Percentiles rank a stretch among this genome's conserved stretches.
These are phyloP conservation scores for Byasa hedistus DNA, from an alignment of 2,888 invertebrate species.

Conservation along the genomic window DNA sequence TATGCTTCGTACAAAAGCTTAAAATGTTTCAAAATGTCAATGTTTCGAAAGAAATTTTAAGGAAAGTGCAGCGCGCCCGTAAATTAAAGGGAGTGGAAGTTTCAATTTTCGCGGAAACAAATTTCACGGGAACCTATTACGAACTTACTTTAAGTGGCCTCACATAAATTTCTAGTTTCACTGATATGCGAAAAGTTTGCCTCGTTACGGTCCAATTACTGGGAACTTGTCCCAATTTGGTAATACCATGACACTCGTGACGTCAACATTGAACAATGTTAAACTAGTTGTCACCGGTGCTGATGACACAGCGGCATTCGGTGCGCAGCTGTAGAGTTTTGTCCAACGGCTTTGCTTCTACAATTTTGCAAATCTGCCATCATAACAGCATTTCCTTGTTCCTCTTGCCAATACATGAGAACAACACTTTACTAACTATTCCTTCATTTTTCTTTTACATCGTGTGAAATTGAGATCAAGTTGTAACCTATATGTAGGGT, in stretches of 20 bases:
- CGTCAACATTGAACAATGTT: neutral
- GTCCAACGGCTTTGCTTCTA: no score
- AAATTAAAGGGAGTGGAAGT: conserved; percentile 17
- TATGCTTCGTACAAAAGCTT: no score
- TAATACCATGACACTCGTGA: neutral
- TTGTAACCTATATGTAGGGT: no score
- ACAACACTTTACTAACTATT: no score
- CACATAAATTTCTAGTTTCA: conserved; percentile 27
- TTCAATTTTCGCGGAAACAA: conserved; percentile 24
- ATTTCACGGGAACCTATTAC: conserved; percentile 23
- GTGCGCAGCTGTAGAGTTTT: no score
- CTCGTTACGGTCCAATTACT: conserved; percentile 21
- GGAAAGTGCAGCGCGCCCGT: neutral
- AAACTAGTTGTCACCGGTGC: neutral
- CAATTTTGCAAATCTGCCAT: no score
- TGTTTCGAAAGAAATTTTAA: neutral
- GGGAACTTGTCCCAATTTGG: conserved; percentile 7
- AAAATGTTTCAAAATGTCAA: neutral
- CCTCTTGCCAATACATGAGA: no score
- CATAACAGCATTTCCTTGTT: no score
- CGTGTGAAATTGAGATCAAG: no score
- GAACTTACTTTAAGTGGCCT: conserved; percentile 20
- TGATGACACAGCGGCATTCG: neutral
- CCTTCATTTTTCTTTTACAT: no score
- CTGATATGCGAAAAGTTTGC: conserved; percentile 26